Evolutionary conservation across 2,797 vertebrate species (phyloP).

Genomic region (Sebastiscus tertius): DNA sequence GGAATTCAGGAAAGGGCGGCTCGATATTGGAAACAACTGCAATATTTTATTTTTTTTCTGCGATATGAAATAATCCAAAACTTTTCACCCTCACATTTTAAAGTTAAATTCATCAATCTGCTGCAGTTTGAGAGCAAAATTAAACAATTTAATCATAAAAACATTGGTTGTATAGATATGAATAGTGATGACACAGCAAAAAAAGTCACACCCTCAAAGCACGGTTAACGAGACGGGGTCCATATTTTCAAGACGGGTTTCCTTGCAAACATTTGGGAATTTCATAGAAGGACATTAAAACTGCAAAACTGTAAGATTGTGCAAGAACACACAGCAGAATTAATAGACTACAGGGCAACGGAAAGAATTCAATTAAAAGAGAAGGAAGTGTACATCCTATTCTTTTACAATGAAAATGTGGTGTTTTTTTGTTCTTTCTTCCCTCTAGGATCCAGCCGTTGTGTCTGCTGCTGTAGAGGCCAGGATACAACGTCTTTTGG

Average conservation of each 20-base stretch:
- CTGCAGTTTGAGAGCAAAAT: background rate
- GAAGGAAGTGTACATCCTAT: background rate
- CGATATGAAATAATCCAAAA: background rate
- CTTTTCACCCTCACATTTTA: background rate
- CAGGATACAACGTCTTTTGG: slow-evolving; percentile 56
- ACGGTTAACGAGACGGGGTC: too few relatives aligned
- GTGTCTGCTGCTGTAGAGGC: slow-evolving; percentile 53
- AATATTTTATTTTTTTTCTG: too few relatives aligned
- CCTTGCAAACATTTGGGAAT: too few relatives aligned
- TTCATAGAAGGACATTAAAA: background rate
- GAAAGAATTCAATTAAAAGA: too few relatives aligned
- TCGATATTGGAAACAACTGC: too few relatives aligned
- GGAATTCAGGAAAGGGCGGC: background rate
- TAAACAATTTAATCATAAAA: background rate
- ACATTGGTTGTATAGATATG: too few relatives aligned
- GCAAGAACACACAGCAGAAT: background rate
- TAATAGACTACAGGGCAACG: too few relatives aligned
- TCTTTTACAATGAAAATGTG: background rate
- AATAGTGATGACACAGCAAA: too few relatives aligned
- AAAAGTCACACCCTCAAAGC: too few relatives aligned
- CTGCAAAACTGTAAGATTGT: background rate
- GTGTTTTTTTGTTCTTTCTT: background rate
- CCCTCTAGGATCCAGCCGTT: slow-evolving; percentile 48
- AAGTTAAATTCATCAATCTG: background rate
- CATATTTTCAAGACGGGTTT: too few relatives aligned